Evolutionary conservation across 2,888 invertebrate genomes (phyloP).

Genomic region (Apeira syringaria): DNA sequence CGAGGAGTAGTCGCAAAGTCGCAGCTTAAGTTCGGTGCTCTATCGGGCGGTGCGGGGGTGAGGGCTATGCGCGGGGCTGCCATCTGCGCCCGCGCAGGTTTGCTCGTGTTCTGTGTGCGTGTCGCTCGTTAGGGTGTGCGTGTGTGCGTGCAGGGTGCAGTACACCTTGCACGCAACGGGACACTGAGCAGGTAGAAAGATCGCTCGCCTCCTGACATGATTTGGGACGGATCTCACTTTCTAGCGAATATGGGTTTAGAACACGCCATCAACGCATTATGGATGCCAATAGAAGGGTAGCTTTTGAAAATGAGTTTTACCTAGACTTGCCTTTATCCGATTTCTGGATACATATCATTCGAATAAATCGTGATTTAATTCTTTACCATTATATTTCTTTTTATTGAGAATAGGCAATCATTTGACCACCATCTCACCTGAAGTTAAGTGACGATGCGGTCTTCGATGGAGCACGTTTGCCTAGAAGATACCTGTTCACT

Average conservation of each 20-base stretch:
- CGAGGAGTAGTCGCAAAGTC: slow-evolving; percentile 23
- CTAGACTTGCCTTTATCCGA: too few species aligned
- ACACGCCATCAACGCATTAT: slow-evolving; percentile 32
- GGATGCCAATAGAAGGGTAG: slow-evolving; percentile 4
- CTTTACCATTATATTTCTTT: too few species aligned
- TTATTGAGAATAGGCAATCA: too few species aligned
- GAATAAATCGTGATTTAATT: too few species aligned
- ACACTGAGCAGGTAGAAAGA: slow-evolving; percentile 73
- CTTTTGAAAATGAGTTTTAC: slow-evolving; percentile 14
- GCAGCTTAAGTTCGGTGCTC: slow-evolving; percentile 69
- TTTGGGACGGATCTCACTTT: slow-evolving; percentile 70
- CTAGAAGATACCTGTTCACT: too few species aligned
- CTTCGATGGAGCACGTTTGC: too few species aligned
- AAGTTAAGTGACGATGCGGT: too few species aligned
- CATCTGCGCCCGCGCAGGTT: slow-evolving; percentile 54
- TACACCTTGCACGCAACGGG: slow-evolving; percentile 81
- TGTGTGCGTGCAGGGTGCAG: slow-evolving; percentile 56
- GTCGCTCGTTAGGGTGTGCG: slow-evolving; percentile 28
- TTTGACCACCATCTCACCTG: too few species aligned
- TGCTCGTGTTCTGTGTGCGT: slow-evolving; percentile 44
- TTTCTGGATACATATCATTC: too few species aligned
- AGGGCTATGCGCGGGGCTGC: slow-evolving; percentile 37
- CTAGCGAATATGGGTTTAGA: slow-evolving; percentile 64
- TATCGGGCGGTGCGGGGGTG: slow-evolving; percentile 47
- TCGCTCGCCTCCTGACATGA: slow-evolving; percentile 62